These are phyloP conservation scores for Dastarcus helophoroides DNA, from an alignment of 2,888 invertebrate species.

Conservation along the genomic window DNA sequence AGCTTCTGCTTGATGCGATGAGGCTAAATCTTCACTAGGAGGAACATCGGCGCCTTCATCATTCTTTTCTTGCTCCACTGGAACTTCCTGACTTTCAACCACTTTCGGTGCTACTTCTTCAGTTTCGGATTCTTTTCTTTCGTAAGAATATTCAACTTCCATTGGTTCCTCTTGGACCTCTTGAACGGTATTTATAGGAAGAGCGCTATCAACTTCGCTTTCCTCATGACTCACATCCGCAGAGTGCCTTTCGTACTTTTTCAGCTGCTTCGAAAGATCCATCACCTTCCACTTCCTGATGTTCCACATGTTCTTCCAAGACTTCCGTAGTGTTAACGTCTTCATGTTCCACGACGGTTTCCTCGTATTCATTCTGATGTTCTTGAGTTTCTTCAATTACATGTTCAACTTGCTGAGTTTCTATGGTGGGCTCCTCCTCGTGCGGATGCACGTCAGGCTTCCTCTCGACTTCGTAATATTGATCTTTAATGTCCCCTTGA, in stretches of 20 bases:
- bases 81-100: constrained; percentile 2
- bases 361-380: constrained; percentile 3
- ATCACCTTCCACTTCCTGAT: not conserved
- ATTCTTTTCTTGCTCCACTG: not conserved
- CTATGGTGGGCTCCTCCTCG: not conserved
- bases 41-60: constrained; percentile 5
- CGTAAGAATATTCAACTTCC: constrained; percentile 1
- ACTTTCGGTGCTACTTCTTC: not conserved
- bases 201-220: too few relatives aligned
- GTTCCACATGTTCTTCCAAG: not conserved
- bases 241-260: too few relatives aligned
- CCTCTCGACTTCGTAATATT: constrained; percentile 28
- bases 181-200: too few relatives aligned
- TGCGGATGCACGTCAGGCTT: constrained; percentile 16
- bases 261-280: too few relatives aligned
- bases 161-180: too few relatives aligned
- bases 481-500: constrained; percentile 25
- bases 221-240: too few relatives aligned
- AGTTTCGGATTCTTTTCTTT: not conserved
- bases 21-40: not conserved
- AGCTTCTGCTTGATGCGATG: not conserved
- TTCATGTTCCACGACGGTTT: not conserved
- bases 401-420: constrained; percentile 4
- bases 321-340: too few relatives aligned
- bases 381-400: constrained; percentile 6